phyloP scores from a whole-genome alignment of 2,797 vertebrate genomes.

The Pitangus sulphuratus region DNA sequence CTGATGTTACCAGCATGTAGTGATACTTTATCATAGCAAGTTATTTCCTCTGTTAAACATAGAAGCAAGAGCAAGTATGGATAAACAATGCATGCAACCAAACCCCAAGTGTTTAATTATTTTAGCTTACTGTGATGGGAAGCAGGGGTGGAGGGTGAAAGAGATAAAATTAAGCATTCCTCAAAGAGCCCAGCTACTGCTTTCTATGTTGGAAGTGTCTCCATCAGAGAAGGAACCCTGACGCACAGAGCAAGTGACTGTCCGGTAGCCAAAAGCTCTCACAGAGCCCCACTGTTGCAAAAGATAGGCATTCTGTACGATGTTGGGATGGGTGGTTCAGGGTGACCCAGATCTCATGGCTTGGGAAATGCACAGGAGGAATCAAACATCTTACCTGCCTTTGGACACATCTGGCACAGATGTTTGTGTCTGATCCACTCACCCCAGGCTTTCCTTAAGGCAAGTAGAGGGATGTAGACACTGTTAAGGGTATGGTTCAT shows the following conservation, averaged over 20 bases:
- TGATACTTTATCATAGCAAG: conserved; percentile 25
- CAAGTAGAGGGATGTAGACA: neutral
- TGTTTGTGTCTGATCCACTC: neutral
- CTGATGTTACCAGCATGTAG: conserved; percentile 62
- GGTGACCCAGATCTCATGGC: neutral
- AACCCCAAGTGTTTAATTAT: neutral
- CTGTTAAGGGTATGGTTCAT: neutral
- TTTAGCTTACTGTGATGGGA: neutral
- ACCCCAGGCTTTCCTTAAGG: neutral
- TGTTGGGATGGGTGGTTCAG: neutral
- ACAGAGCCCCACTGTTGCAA: neutral
- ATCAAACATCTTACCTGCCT: neutral
- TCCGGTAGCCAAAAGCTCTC: neutral
- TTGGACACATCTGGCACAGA: neutral
- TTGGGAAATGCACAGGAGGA: neutral
- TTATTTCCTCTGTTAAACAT: conserved; percentile 58
- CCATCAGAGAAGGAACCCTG: neutral
- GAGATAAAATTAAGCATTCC: neutral
- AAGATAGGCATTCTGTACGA: neutral
- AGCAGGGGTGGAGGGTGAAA: neutral
- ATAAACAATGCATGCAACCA: conserved; percentile 29
- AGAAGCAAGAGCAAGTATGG: conserved; percentile 20
- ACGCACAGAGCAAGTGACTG: neutral
- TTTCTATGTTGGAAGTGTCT: neutral
- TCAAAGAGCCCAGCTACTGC: neutral